Percentiles rank a stretch among this genome's conserved stretches.
phyloP scores from a whole-genome alignment of 2,888 invertebrate genomes.

The Dicycla oo region DNA sequence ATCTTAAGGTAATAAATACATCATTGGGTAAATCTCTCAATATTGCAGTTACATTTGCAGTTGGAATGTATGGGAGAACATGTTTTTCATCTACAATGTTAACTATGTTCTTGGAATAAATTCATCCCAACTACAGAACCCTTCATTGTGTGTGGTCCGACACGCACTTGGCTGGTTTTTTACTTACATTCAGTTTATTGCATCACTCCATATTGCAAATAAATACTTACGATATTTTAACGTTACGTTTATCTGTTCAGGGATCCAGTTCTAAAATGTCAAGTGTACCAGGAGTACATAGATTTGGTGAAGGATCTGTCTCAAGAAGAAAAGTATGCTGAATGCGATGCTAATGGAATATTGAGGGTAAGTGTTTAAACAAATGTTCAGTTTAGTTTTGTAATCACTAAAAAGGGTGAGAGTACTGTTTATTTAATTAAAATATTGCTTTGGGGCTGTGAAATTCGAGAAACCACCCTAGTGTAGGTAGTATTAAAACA shows the following conservation, averaged over 20 bases:
- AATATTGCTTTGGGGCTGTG: not conserved
- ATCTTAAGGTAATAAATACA: too few relatives aligned
- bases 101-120: too few relatives aligned
- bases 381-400: not conserved
- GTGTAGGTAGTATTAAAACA: not conserved
- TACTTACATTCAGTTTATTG: not conserved
- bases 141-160: too few relatives aligned
- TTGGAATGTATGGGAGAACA: too few relatives aligned
- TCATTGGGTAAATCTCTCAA: too few relatives aligned
- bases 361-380: constrained; percentile 75
- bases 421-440: not conserved
- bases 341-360: constrained; percentile 83
- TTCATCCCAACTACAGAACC: too few relatives aligned
- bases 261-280: constrained; percentile 79
- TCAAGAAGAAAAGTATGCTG: constrained; percentile 76
- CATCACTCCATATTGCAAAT: not conserved
- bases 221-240: not conserved
- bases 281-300: constrained; percentile 84
- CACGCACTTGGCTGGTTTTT: too few relatives aligned
- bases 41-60: too few relatives aligned
- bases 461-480: not conserved
- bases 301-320: constrained; percentile 80
- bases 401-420: not conserved
- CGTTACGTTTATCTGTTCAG: constrained; percentile 66
- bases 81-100: too few relatives aligned